These are phyloP conservation scores for Cephalopterus ornatus DNA, from an alignment of 2,113 vertebrate species.

Conservation along the genomic window DNA sequence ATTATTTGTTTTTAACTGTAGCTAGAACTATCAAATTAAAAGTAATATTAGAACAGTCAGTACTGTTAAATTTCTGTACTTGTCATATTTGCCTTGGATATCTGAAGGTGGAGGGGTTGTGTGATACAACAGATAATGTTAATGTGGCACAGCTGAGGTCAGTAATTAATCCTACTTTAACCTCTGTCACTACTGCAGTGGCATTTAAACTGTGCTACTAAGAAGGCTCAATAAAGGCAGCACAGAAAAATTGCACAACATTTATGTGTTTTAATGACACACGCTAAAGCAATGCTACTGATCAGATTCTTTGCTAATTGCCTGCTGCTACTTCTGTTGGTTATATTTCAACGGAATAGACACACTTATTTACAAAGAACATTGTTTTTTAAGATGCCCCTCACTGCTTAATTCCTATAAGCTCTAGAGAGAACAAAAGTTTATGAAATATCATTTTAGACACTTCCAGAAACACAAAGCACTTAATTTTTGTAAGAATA, in stretches of 20 bases:
- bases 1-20: not conserved
- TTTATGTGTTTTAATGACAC: slow-evolving; percentile 61
- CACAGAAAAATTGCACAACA: slow-evolving; percentile 41
- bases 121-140: slow-evolving; percentile 53
- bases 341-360: slow-evolving; percentile 45
- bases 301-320: slow-evolving; percentile 69
- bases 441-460: not conserved
- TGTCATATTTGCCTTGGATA: not conserved
- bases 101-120: not conserved
- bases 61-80: not conserved
- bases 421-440: not conserved
- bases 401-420: not conserved
- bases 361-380: slow-evolving; percentile 35
- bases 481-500: not conserved
- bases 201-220: slow-evolving; percentile 52
- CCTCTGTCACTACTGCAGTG: slow-evolving; percentile 25
- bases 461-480: not conserved
- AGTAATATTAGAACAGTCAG: not conserved
- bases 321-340: slow-evolving; percentile 50
- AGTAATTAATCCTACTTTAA: slow-evolving; percentile 57
- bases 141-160: slow-evolving; percentile 40
- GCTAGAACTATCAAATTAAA: not conserved
- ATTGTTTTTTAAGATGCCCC: not conserved
- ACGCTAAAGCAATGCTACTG: slow-evolving; percentile 58
- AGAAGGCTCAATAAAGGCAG: slow-evolving; percentile 51